Evolutionary conservation across 2,797 vertebrate genomes (phyloP).

Genomic region (Halcyon smyrnensis): DNA sequence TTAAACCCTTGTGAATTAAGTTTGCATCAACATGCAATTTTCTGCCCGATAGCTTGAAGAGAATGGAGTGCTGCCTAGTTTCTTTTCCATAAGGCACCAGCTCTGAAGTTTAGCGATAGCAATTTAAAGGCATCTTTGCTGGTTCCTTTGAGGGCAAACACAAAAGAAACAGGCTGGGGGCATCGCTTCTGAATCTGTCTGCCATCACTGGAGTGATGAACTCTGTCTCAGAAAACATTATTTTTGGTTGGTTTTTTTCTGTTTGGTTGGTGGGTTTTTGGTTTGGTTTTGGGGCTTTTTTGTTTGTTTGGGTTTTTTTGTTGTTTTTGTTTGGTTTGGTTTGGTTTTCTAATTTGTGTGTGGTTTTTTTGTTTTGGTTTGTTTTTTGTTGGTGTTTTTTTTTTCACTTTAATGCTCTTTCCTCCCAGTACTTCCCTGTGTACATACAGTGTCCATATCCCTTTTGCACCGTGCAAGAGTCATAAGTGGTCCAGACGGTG

Average conservation of each 20-base stretch:
- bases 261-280: no score
- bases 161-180: neutral
- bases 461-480: neutral
- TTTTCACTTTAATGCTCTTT: neutral
- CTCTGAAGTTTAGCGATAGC: neutral
- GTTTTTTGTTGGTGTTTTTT: neutral
- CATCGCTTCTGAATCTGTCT: neutral
- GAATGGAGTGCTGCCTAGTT: neutral
- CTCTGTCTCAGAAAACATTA: neutral
- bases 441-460: neutral
- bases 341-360: no score
- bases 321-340: neutral
- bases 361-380: no score
- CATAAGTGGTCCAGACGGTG: neutral
- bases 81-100: neutral
- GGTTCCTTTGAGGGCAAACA: neutral
- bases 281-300: no score
- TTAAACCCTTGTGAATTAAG: neutral
- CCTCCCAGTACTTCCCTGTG: fast-evolving
- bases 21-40: constrained; percentile 18
- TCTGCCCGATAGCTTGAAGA: neutral
- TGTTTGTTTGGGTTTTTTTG: neutral
- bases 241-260: no score
- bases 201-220: neutral
- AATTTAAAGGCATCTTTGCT: neutral